Percentiles rank a stretch among this genome's conserved stretches.
These are phyloP conservation scores for Sinhomidia bicolor DNA, from an alignment of 2,888 invertebrate genomes.

Conservation along the genomic window DNA sequence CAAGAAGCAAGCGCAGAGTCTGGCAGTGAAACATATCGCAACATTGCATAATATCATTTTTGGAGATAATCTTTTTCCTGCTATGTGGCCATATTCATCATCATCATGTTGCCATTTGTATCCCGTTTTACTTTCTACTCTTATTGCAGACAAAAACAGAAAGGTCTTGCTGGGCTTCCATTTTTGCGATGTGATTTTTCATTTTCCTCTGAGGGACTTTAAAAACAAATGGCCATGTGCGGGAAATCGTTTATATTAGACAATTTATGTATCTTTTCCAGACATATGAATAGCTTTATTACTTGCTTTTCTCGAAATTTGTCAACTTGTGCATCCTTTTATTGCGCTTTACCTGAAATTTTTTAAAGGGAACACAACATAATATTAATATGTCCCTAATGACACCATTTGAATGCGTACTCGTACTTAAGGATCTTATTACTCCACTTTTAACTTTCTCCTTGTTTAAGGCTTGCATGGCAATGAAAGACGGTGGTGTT, in stretches of 20 bases:
- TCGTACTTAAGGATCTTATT: not conserved
- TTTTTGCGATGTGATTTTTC: not conserved
- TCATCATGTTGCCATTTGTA: no score
- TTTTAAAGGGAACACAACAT: slow-evolving; percentile 5
- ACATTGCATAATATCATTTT: no score
- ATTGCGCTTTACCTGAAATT: not conserved
- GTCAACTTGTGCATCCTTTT: not conserved
- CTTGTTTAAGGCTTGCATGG: not conserved
- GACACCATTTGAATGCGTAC: slow-evolving; percentile 25
- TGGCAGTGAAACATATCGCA: no score
- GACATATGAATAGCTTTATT: no score
- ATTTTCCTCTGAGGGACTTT: slow-evolving; percentile 36
- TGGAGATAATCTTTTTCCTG: not conserved
- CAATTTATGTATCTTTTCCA: no score
- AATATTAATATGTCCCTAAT: not conserved
- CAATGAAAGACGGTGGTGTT: not conserved
- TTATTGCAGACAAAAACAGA: not conserved
- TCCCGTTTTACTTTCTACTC: no score
- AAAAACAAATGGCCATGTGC: not conserved
- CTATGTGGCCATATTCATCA: not conserved
- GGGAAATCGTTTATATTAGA: no score
- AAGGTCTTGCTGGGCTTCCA: not conserved
- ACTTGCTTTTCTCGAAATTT: not conserved
- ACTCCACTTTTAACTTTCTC: not conserved
- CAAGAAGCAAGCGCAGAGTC: not conserved